Evolutionary conservation across 2,888 invertebrate genomes (phyloP), one percentile per base, ranked within the genome.

Genomic region (Girardia tigrina): DNA sequence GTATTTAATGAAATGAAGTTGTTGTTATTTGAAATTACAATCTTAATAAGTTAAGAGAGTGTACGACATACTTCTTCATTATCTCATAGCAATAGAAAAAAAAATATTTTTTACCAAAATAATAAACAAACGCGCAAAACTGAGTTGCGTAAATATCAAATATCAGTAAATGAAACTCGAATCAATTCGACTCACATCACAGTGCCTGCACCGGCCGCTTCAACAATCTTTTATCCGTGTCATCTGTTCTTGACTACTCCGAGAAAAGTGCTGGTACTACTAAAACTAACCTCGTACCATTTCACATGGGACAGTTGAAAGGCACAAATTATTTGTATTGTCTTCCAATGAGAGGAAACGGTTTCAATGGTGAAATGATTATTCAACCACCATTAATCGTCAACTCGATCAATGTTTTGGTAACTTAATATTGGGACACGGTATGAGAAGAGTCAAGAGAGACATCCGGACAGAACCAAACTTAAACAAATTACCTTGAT

Each of bases 371-470:
- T 56, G 23, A 56, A 56, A 6, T 56, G 56, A 56, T 56, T 56
- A 56, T 56, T 56, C n/a, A n/a, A 23, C 56, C 56, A 56, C 23
- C 56, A 56, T 56, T 56, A 12, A 20, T 56, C 23, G 56, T 56
- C 56, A 56, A 16, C 23, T 56, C 20, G 56, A 56, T 56, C 56
- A 56, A 56, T 56, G 56, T 56, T 56, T 56, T 56, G 56, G 56
- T 56, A 56, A 56, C 56, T 56, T 16, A 56, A 56, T 56, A 56
- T 56, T 56, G 56, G 56, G 56, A 56, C 56, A 56, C 56, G 56
- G 56, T 56, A 56, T 56, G 56, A 56, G 56, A 36, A 36, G 12
- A 56, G 56, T n/a, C 4, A 23, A 56, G 4, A 56, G n/a, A 2
- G n/a, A 56, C 4, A 2, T 2, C 6, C 4, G 4, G 56, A 56